These are phyloP conservation scores for Dolichoris vasculosae DNA, from an alignment of 1,140 invertebrate species.

Conservation along the genomic window DNA sequence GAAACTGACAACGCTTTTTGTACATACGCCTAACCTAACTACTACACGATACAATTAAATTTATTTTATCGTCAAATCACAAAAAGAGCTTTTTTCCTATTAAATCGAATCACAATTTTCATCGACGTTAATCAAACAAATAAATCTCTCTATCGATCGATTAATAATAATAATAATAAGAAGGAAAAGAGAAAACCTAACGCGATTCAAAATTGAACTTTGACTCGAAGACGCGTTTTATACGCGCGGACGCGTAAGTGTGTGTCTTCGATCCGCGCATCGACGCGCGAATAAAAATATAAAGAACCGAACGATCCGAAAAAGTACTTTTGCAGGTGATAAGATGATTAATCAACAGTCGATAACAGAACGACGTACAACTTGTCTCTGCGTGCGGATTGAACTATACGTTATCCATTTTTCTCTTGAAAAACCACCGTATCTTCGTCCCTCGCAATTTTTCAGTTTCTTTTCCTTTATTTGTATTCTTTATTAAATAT, in stretches of 20 bases:
- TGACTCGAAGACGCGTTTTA: slow-evolving; percentile 1
- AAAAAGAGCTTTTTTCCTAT: slow-evolving; percentile 9
- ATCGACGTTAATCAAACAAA: neutral
- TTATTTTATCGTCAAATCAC: slow-evolving; percentile 33
- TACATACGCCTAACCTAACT: slow-evolving; percentile 35
- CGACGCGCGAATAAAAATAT: slow-evolving; percentile 3
- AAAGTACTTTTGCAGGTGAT: slow-evolving; percentile 9
- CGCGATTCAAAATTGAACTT: neutral
- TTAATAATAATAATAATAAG: neutral
- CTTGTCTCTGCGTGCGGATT: neutral
- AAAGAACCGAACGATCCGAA: neutral
- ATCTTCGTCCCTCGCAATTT: slow-evolving; percentile 51
- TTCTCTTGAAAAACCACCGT: neutral
- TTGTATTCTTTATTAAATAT: slow-evolving; percentile 71
- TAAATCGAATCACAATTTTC: slow-evolving; percentile 43
- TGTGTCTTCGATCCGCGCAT: neutral
- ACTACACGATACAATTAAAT: slow-evolving; percentile 42
- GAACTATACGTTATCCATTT: slow-evolving; percentile 9
- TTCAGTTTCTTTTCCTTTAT: slow-evolving; percentile 54
- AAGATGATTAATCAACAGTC: slow-evolving; percentile 19
- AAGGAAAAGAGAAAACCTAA: slow-evolving; percentile 9
- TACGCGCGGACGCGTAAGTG: neutral
- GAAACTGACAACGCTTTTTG: slow-evolving; percentile 45
- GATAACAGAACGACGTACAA: slow-evolving; percentile 16
- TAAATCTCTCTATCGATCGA: slow-evolving; percentile 7